These are phyloP conservation scores for Paragorgia papillata DNA, from an alignment of 92 coral and sea anemone genomes.

Conservation along the genomic window DNA sequence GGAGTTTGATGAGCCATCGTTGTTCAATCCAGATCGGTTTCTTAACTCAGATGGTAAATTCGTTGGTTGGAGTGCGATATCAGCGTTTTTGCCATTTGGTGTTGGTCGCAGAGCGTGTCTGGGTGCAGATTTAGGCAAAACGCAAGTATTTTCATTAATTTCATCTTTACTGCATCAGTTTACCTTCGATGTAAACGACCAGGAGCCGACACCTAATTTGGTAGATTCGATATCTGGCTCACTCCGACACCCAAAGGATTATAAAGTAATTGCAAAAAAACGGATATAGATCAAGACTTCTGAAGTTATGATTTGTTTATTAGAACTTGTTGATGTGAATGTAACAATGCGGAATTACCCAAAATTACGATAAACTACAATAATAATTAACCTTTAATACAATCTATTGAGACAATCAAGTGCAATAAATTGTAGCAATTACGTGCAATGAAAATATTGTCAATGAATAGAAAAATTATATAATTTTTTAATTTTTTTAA, in stretches of 20 bases:
- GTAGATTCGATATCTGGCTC: not conserved
- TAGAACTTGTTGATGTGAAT: too few species aligned
- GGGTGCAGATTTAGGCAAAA: conserved; percentile 53
- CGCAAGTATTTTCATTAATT: conserved; percentile 28
- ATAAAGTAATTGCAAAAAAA: too few species aligned
- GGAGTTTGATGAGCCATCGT: conserved; percentile 38
- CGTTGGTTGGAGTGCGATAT: conserved; percentile 15
- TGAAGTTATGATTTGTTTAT: too few species aligned
- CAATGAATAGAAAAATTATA: too few species aligned
- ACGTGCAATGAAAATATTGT: too few species aligned
- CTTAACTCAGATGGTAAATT: conserved; percentile 27
- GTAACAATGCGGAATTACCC: too few species aligned
- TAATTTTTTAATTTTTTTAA: too few species aligned
- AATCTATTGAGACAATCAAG: too few species aligned
- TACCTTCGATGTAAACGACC: conserved; percentile 22
- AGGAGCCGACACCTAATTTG: conserved; percentile 22
- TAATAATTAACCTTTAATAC: too few species aligned
- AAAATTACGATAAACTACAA: too few species aligned
- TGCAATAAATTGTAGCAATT: too few species aligned
- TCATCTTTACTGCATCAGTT: conserved; percentile 30
- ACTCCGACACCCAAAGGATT: not conserved
- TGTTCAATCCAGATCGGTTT: conserved; percentile 64
- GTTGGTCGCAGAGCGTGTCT: conserved; percentile 64
- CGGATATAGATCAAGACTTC: too few species aligned
- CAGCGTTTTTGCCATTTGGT: conserved; percentile 55